Base-by-base conservation (phyloP, 2,113 vertebrate species). In the Crotalus helleri region DNA sequence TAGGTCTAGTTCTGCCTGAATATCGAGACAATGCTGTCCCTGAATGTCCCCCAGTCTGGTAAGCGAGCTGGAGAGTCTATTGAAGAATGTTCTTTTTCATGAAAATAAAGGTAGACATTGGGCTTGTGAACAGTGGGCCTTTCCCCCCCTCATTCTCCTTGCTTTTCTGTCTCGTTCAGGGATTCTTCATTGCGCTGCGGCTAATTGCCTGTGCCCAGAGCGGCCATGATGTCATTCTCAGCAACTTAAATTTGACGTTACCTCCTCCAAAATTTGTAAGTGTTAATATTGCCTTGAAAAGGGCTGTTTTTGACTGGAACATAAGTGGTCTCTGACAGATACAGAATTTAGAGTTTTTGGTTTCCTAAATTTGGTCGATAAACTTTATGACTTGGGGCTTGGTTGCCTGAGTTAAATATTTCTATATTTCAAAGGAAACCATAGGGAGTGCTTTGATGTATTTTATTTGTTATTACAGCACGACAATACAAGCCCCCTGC, bases 191-290 rank as follows among this genome's bases (percentile, higher is more conserved):
- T 0, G 99, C 99, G 0, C 96, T 99, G 93, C 98, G 98, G 61
- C 97, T 99, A 0, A 99, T 99, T 39, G 99, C 99, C 0, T 99
- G 99, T 55, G 99, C 99, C 0, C 99, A 99, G 98, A 99, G 98
- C 0, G 98, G 99, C 58, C 98, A 99, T 0, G 99, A 99, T 5
- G 98, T 99, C 26, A 98, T 96, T 94, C 94, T 99, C 93, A 97
- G 98, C 97, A 99, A 97, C 91, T 97, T 99, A 93, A 98, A 93
- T 94, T 94, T 99, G 94, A 98, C 97, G 15, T 95, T 98, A 92
- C 98, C 99, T 2, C 98, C 98, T 5, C 99, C 99, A 3, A 99
- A 99, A 95, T 99, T 99, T 95, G 99, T 99, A 97, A 99, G 99
- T 99, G 81, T 13, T 6, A 4, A 55, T 10, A 85, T 15, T 5